Evolutionary conservation across 30 jellyfish, hydroid and myxozoan species (phyloP).

Genomic region (Rhopilema esculentum): DNA sequence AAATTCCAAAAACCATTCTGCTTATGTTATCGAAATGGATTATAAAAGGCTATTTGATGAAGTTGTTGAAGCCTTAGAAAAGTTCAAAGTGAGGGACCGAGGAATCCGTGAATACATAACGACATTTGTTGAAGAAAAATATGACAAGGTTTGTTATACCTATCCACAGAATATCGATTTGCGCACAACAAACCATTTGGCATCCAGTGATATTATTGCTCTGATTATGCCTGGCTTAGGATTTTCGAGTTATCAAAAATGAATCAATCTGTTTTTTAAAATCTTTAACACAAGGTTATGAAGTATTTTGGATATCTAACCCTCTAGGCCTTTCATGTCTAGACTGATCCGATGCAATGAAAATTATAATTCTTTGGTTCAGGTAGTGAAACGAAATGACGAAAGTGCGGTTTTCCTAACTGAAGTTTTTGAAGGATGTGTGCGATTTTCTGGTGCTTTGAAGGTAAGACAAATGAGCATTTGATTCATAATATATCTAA

Average conservation of each 20-base stretch:
- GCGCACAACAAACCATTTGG: no score
- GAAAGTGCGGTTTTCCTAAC: conserved; percentile 21
- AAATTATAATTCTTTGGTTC: background rate
- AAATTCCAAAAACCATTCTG: background rate
- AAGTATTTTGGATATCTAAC: no score
- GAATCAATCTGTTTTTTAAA: background rate
- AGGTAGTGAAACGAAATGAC: background rate
- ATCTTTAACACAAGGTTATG: no score
- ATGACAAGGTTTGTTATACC: background rate
- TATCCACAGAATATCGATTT: no score
- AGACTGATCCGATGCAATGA: background rate
- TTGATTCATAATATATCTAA: no score
- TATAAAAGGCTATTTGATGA: conserved; percentile 26
- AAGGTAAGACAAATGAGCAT: conserved; percentile 32
- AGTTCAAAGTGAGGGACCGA: conserved; percentile 24
- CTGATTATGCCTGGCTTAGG: background rate
- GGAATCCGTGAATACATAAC: conserved; percentile 41
- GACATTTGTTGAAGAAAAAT: background rate
- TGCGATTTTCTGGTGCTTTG: conserved; percentile 35
- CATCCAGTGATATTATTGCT: no score
- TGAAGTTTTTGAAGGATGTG: conserved; percentile 69
- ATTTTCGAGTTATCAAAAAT: background rate
- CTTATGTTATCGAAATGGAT: conserved; percentile 31
- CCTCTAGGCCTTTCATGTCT: no score
- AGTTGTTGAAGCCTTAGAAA: conserved; percentile 27